Percentiles rank a stretch among this genome's conserved stretches.
Conservation (phyloP, 1,140 invertebrate species). For the Asbolus verrucosus region DNA sequence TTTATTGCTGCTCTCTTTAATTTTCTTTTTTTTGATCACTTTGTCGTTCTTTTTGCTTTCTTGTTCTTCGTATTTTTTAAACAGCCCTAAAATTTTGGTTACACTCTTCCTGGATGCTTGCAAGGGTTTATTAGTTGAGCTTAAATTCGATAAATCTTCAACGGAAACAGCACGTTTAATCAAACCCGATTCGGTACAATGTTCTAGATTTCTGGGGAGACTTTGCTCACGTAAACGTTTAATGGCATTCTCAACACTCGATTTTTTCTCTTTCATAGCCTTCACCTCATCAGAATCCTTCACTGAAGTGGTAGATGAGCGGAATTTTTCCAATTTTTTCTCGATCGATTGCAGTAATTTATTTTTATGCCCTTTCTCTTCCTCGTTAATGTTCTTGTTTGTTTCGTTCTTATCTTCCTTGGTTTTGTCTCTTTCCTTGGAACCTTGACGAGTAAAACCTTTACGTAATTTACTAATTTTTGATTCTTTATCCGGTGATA, state of each 20-base stretch:
- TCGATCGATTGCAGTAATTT: constrained; percentile 73
- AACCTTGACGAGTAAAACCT: constrained; percentile 63
- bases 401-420: constrained; percentile 66
- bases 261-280: constrained; percentile 63
- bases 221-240: constrained; percentile 74
- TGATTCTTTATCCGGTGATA: constrained; percentile 64
- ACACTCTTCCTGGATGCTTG: constrained; percentile 69
- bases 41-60: constrained; percentile 63
- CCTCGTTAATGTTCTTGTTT: constrained; percentile 64
- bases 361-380: constrained; percentile 66
- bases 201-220: constrained; percentile 69
- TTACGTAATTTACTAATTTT: constrained; percentile 67
- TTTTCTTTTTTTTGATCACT: constrained; percentile 53
- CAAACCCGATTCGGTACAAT: constrained; percentile 69
- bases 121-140: constrained; percentile 58
- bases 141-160: constrained; percentile 72
- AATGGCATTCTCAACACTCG: constrained; percentile 68
- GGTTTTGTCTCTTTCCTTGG: constrained; percentile 62
- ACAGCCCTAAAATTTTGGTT: constrained; percentile 78
- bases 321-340: constrained; percentile 76
- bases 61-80: constrained; percentile 76
- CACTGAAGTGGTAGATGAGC: constrained; percentile 65
- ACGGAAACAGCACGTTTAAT: constrained; percentile 77
- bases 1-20: constrained; percentile 45
- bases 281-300: constrained; percentile 64